Conservation (phyloP, 2,113 vertebrate species). For the Pangasianodon gigas region DNA sequence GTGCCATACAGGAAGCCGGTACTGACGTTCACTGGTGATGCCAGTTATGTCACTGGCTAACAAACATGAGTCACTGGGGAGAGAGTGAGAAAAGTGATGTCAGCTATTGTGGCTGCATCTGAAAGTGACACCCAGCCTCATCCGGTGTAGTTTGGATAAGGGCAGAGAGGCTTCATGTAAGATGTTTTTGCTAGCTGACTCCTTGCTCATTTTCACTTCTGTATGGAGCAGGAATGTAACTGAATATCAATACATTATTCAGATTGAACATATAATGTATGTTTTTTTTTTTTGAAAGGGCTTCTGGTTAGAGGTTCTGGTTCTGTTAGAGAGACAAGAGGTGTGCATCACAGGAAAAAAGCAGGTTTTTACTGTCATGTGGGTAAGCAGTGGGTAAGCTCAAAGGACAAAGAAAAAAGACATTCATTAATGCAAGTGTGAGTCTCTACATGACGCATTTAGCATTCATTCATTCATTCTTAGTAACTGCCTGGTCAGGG, state of each 20-base stretch:
- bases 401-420: background rate
- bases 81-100: conserved; percentile 19
- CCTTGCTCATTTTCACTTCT: conserved; percentile 44
- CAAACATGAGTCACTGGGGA: conserved; percentile 39
- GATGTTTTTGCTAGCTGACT: conserved; percentile 59
- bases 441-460: background rate
- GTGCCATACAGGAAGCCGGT: conserved; percentile 27
- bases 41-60: conserved; percentile 40
- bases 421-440: background rate
- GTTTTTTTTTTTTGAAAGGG: background rate
- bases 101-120: conserved; percentile 30
- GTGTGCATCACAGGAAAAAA: background rate
- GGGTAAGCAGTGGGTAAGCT: background rate
- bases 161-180: conserved; percentile 48
- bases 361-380: background rate
- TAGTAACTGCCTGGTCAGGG: background rate
- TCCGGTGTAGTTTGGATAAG: conserved; percentile 26
- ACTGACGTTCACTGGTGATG: conserved; percentile 29
- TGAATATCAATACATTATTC: background rate
- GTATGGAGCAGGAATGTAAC: background rate
- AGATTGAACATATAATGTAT: background rate
- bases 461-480: background rate
- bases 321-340: background rate
- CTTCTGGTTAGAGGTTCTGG: background rate
- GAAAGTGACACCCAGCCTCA: conserved; percentile 39